These are phyloP conservation scores for Philopotamus ludificatus DNA, from an alignment of 1,140 invertebrate genomes.

Conservation along the genomic window DNA sequence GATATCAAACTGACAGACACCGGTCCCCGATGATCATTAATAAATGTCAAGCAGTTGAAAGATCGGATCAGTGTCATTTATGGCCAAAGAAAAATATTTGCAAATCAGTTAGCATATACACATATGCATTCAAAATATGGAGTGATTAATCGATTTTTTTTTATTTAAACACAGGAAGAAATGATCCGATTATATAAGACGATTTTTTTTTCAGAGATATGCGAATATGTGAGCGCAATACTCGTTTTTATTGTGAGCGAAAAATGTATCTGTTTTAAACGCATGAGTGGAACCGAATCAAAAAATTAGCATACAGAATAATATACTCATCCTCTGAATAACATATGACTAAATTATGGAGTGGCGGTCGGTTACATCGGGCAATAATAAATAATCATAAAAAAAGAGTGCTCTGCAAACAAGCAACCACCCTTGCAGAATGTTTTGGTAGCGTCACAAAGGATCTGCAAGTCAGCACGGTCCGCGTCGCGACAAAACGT, in stretches of 20 bases:
- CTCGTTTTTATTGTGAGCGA: too few relatives aligned
- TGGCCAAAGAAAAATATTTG: slow-evolving; percentile 29
- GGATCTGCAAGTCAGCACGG: slow-evolving; percentile 23
- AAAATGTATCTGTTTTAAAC: slow-evolving; percentile 23
- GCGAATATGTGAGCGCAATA: too few relatives aligned
- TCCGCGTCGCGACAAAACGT: slow-evolving; percentile 11
- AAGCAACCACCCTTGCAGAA: slow-evolving; percentile 33
- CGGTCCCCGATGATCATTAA: slow-evolving; percentile 32
- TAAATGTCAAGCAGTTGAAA: slow-evolving; percentile 27
- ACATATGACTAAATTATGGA: slow-evolving; percentile 40
- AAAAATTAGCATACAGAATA: slow-evolving; percentile 12
- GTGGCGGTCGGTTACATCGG: slow-evolving; percentile 22
- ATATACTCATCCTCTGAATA: slow-evolving; percentile 33
- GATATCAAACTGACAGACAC: slow-evolving; percentile 12
- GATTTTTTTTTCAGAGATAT: too few relatives aligned
- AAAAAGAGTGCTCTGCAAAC: slow-evolving; percentile 24
- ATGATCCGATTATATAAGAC: too few relatives aligned
- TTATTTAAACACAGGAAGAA: too few relatives aligned
- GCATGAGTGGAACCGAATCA: slow-evolving; percentile 21
- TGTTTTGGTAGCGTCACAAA: slow-evolving; percentile 25
- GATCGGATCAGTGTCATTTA: slow-evolving; percentile 35
- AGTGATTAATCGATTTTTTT: too few relatives aligned
- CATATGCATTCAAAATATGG: too few relatives aligned
- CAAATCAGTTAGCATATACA: slow-evolving; percentile 30
- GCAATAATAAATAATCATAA: slow-evolving; percentile 12